Percentiles rank a stretch among this genome's conserved stretches.
phyloP scores from a whole-genome alignment of 1,140 invertebrate species.

The Drosophila hydei region DNA sequence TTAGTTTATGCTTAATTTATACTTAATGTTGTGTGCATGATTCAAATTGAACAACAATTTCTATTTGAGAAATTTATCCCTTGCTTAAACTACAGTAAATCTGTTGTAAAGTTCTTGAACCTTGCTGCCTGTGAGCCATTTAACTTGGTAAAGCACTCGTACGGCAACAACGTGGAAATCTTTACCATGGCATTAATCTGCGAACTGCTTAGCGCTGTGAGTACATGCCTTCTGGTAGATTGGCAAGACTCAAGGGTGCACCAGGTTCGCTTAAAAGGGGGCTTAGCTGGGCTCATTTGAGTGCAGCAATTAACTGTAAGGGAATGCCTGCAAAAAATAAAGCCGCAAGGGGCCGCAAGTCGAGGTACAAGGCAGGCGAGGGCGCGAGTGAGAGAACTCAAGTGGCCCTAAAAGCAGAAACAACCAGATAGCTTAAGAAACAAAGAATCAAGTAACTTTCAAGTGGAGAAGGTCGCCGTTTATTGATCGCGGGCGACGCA shows the following conservation, averaged over 20 bases:
- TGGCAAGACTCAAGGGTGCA: slow-evolving; percentile 35
- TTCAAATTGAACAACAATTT: too few species aligned
- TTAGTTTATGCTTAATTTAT: too few species aligned
- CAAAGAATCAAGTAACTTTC: slow-evolving; percentile 44
- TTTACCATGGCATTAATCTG: slow-evolving; percentile 62
- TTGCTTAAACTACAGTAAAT: background rate
- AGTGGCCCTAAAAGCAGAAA: slow-evolving; percentile 54
- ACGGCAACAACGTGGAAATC: slow-evolving; percentile 63
- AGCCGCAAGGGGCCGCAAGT: slow-evolving; percentile 23
- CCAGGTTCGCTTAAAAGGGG: slow-evolving; percentile 38
- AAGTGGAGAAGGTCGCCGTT: slow-evolving; percentile 68
- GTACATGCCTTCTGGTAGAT: slow-evolving; percentile 16
- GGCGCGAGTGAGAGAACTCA: slow-evolving; percentile 32
- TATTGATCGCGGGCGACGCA: slow-evolving; percentile 66
- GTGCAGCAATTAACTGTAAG: slow-evolving; percentile 64
- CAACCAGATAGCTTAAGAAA: slow-evolving; percentile 34
- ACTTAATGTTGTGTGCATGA: too few species aligned
- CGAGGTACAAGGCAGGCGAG: background rate
- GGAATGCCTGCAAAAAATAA: slow-evolving; percentile 45
- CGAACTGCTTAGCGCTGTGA: slow-evolving; percentile 48
- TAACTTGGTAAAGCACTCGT: slow-evolving; percentile 16
- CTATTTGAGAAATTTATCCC: background rate
- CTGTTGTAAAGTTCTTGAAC: slow-evolving; percentile 75
- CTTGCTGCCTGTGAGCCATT: slow-evolving; percentile 41
- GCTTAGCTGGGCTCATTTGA: slow-evolving; percentile 24